Evolutionary conservation across 1,140 invertebrate genomes (phyloP), one percentile per base, ranked within the genome.

Genomic region (Melipona quadrifasciata): DNA sequence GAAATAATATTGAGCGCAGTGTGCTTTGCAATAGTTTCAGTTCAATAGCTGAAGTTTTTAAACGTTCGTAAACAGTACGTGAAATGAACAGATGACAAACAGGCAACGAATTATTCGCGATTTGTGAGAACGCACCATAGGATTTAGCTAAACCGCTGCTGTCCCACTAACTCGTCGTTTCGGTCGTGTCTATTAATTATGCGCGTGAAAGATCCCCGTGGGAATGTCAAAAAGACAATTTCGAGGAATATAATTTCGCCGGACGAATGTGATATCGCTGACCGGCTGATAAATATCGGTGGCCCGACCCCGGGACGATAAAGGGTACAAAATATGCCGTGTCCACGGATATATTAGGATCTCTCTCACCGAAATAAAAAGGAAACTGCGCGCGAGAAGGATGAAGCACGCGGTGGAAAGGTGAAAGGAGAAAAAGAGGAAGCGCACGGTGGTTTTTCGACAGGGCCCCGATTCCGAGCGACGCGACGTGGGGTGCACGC

Each of bases 301-400:
- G 72, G 79, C 39, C 76, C 84, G 84, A 88, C 55, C 75, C 64
- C 79, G 74, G 34, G 24, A 87, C 88, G 88, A 89, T 90, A 90
- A 89, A 90, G 71, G 88, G 80, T 83, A 89, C 70, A 81, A 89
- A 87, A 87, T 89, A 89, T 85, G 82, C 86, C 85, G 79, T 76
- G 88, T 82, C 75, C 81, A 71, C 82, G 88, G 88, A 90, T 90
- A 90, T 87, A 89, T 90, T 90, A 89, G 85, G 83, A 89, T 80
- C 72, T 64, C 72, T 80, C 72, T 64, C 72, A 47, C 77, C 77
- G 31, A 74, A 84, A 90, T 87, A 91, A 91, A 88, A 90, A 82
- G 47, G 82, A 73, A 74, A 83, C 39, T 61, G 68, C 72, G 34
- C 58, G 34, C 58, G 31, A 53, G 57, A 80, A 64, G 77, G 73